A percentile compares a stretch with the other conserved stretches of the same genome.
Evolutionary conservation across 2,888 invertebrate species (phyloP).

Genomic region (Mythimna lalbum): DNA sequence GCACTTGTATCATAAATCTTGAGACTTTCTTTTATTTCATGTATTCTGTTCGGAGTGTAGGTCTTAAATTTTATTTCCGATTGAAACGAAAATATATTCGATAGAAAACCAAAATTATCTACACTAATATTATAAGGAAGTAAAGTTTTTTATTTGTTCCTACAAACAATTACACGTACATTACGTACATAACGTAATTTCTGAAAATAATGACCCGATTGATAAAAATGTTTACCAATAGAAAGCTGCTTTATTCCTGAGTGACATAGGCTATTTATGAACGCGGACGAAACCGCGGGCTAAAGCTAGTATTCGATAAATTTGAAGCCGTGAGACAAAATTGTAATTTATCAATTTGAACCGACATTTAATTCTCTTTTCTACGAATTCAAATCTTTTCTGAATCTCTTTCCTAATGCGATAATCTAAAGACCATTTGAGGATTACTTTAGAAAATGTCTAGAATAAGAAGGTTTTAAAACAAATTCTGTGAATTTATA

Average conservation of each 20-base stretch:
- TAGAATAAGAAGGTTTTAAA: conserved; percentile 44
- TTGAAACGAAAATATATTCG: conserved; percentile 29
- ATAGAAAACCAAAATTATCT: neutral
- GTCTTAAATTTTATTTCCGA: conserved; percentile 27
- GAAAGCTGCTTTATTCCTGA: too few relatives aligned
- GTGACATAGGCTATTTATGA: too few relatives aligned
- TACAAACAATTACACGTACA: too few relatives aligned
- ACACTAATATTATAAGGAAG: too few relatives aligned
- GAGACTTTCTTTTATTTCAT: conserved; percentile 13
- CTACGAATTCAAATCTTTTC: conserved; percentile 8
- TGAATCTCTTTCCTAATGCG: conserved; percentile 10
- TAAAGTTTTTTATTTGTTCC: too few relatives aligned
- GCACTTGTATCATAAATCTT: conserved; percentile 27
- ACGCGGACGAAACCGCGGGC: too few relatives aligned
- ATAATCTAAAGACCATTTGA: conserved; percentile 33
- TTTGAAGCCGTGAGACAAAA: conserved; percentile 7
- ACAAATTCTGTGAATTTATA: conserved; percentile 67
- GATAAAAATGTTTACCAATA: too few relatives aligned
- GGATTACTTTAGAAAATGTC: conserved; percentile 38
- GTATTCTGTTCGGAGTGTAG: neutral
- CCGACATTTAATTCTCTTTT: conserved; percentile 34
- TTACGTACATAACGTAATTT: too few relatives aligned
- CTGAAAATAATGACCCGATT: too few relatives aligned
- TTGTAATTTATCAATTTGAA: conserved; percentile 19
- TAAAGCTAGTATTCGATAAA: neutral